Evolutionary conservation across 2,888 invertebrate genomes (phyloP).

Genomic region (Dynastes tityus): DNA sequence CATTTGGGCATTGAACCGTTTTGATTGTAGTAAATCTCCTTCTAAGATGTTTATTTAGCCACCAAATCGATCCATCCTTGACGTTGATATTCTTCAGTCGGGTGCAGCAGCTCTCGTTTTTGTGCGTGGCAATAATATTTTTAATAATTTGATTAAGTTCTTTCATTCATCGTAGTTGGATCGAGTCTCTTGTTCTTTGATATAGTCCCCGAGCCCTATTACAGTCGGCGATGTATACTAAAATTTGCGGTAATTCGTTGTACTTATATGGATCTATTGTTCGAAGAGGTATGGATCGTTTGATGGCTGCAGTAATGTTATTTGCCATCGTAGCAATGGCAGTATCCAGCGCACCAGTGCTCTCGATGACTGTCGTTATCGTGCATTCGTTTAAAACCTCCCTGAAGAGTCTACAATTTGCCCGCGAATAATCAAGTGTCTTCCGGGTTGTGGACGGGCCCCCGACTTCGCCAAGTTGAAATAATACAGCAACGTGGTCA

Average conservation of each 20-base stretch:
- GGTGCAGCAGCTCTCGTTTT: too few relatives aligned
- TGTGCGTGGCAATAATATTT: too few relatives aligned
- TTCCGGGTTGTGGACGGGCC: too few relatives aligned
- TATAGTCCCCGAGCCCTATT: not conserved
- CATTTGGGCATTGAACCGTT: not conserved
- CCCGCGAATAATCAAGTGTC: too few relatives aligned
- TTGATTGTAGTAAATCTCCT: not conserved
- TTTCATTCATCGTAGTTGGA: not conserved
- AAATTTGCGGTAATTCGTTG: not conserved
- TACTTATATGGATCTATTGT: slow-evolving; percentile 3
- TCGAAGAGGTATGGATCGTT: not conserved
- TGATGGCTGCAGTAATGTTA: not conserved
- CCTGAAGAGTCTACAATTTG: too few relatives aligned
- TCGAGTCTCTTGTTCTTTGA: not conserved
- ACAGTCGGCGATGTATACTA: not conserved
- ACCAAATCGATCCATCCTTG: slow-evolving; percentile 2
- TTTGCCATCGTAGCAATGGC: not conserved
- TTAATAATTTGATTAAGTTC: too few relatives aligned
- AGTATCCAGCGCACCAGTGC: not conserved
- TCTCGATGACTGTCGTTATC: too few relatives aligned
- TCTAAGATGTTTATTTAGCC: slow-evolving; percentile 5
- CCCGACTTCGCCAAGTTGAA: too few relatives aligned
- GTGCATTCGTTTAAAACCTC: too few relatives aligned
- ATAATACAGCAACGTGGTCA: too few relatives aligned
- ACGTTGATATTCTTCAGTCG: not conserved